Evolutionary conservation across 1,140 invertebrate genomes (phyloP), one percentile per base, ranked within the genome.

Genomic region (Aphidius gifuensis): DNA sequence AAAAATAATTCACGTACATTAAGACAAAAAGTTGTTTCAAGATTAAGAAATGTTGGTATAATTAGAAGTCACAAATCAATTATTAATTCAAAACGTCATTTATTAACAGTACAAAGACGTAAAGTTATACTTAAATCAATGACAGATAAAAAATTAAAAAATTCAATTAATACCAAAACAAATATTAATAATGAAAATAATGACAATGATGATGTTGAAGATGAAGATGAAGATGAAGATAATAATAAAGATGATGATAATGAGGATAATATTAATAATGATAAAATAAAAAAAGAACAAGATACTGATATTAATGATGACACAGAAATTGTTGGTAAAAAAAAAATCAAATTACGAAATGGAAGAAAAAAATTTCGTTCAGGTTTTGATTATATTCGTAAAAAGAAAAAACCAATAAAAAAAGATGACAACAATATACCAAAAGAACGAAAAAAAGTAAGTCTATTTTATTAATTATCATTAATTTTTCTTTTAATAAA

Each of bases 381-480:
- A 6, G 91, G 92, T 4, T 94, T 94, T 76, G 92, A 94, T 81
- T 94, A 93, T 63, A 92, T 94, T 48, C 80, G 91, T 9, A 93
- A 93, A 69, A 93, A 94, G 83, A 94, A 94, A 75, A 90, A 87
- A 63, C 80, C 82, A 3, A 66, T 82, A 45, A 80, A 80, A 49
- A 80, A 78, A 48, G 80, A 80, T 9, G 77, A 78, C 5, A 63
- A n/a, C n/a, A 32, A 70, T 49, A 47, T 73, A n/a, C 66, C 74
- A 0, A 80, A 81, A 46, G 80, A 81, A 49, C 73, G 71, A 38
- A 82, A 80, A 64, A 77, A 80, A 67, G 81, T 82, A 70, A 56
- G 71, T 69, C 48, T 50, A 54, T 56, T 4, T 53, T 56, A 47
- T 43, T 49, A n/a, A 23, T 23, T 23, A 23, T 23, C 23, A 23